Conservation (phyloP, 2,888 invertebrate genomes). For the Phortica magna region DNA sequence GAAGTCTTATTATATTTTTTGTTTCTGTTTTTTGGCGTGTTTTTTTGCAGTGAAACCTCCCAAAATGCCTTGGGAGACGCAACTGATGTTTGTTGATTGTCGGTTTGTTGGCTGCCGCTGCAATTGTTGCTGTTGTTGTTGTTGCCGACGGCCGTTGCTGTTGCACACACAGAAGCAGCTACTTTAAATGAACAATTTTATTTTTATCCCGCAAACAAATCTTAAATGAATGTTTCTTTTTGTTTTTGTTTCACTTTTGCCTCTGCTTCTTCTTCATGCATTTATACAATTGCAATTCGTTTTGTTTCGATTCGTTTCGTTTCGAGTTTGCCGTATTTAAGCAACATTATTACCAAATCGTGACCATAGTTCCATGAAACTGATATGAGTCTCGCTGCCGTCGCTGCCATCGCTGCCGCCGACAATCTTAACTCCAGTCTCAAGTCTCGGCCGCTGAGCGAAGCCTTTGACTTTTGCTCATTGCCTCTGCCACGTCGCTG, state of each 20-base stretch:
- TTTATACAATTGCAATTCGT: slow-evolving; percentile 35
- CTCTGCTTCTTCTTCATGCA: slow-evolving; percentile 11
- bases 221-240: slow-evolving; percentile 73
- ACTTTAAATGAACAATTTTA: slow-evolving; percentile 76
- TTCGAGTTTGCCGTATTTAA: slow-evolving; percentile 62
- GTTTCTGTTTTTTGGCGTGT: too few species aligned
- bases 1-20: too few species aligned
- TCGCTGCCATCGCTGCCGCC: slow-evolving; percentile 8
- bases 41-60: background rate
- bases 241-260: slow-evolving; percentile 42
- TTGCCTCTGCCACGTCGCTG: too few species aligned
- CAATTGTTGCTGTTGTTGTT: background rate
- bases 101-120: background rate
- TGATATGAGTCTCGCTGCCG: slow-evolving; percentile 66
- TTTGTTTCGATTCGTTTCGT: background rate
- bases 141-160: background rate
- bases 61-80: slow-evolving; percentile 8
- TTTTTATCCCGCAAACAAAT: slow-evolving; percentile 76
- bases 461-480: too few species aligned
- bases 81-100: slow-evolving; percentile 1
- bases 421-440: slow-evolving; percentile 13
- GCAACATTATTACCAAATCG: slow-evolving; percentile 78
- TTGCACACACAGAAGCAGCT: slow-evolving; percentile 74
- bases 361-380: slow-evolving; percentile 78
- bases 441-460: too few species aligned